Conservation (phyloP, 37 sponge, comb jelly and placozoan species). For the Tethya wilhelma region DNA sequence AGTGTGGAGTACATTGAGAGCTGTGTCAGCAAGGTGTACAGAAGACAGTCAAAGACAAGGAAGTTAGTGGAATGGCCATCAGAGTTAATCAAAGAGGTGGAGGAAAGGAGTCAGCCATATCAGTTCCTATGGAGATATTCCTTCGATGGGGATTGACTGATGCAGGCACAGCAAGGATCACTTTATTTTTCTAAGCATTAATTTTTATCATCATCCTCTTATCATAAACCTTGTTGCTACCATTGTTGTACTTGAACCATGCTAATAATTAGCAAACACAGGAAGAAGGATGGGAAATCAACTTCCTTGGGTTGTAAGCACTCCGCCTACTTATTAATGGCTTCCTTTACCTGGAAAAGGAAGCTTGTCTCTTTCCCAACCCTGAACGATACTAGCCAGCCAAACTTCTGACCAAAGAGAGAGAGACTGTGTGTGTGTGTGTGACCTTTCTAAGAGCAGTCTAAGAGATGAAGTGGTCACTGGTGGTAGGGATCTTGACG, state of each 20-base stretch:
- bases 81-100: conserved; percentile 6
- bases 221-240: no score
- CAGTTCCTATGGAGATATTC: conserved; percentile 15
- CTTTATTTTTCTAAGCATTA: no score
- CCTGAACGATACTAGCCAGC: no score
- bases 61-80: conserved; percentile 22
- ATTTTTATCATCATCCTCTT: no score
- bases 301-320: no score
- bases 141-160: conserved; percentile 4
- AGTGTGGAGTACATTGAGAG: conserved; percentile 5
- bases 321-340: no score
- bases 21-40: conserved; percentile 15
- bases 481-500: not conserved
- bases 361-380: no score
- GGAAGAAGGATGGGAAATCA: no score
- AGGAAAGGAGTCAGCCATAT: not conserved
- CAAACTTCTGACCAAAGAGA: not conserved
- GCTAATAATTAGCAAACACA: no score
- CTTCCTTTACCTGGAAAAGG: no score
- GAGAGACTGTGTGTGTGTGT: not conserved
- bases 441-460: not conserved
- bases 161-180: no score
- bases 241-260: no score
- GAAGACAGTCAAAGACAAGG: conserved; percentile 18
- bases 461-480: not conserved